These are phyloP conservation scores for Rhinoderma darwinii DNA, from an alignment of 2,113 vertebrate species.

Conservation along the genomic window DNA sequence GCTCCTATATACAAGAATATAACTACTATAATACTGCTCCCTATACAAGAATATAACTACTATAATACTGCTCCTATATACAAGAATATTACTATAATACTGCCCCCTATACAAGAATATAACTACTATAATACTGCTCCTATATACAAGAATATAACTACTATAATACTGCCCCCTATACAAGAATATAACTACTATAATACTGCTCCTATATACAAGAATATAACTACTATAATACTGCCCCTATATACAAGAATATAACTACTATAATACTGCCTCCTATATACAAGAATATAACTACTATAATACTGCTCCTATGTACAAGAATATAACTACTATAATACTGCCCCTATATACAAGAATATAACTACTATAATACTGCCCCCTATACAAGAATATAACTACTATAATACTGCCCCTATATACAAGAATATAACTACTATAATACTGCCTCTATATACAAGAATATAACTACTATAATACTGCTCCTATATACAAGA, in stretches of 20 bases:
- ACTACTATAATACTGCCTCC: not conserved
- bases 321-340: not conserved
- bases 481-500: not conserved
- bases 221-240: not conserved
- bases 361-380: too few species aligned
- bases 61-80: too few species aligned
- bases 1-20: not conserved
- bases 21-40: not conserved
- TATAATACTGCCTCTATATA: not conserved
- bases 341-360: not conserved
- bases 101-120: not conserved
- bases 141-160: constrained; percentile 6
- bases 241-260: not conserved
- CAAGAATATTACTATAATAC: not conserved
- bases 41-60: too few species aligned
- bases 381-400: too few species aligned
- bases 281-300: not conserved
- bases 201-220: not conserved
- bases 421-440: too few species aligned
- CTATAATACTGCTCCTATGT: not conserved
- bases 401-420: too few species aligned
- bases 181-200: too few species aligned
- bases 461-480: not conserved
- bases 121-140: not conserved
- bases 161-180: not conserved